Evolutionary conservation across 2,113 vertebrate species (phyloP).

Genomic region (Tetrao urogallus): DNA sequence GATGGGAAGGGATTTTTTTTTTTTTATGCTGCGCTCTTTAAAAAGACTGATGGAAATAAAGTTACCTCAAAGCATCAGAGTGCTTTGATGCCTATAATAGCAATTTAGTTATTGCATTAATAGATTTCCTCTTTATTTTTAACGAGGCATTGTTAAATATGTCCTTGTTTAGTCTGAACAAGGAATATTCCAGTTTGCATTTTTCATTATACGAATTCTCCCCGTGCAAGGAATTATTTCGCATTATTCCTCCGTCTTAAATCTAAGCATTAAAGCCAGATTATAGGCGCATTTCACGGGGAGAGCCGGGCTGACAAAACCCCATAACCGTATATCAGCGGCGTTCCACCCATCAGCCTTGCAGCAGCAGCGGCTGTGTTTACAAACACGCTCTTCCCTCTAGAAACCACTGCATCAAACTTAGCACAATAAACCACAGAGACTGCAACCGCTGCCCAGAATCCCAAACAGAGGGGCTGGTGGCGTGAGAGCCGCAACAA

Average conservation of each 20-base stretch:
- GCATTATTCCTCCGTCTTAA: not conserved
- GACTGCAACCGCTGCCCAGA: not conserved
- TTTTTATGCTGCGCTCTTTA: constrained; percentile 18
- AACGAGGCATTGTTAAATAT: constrained; percentile 19
- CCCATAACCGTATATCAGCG: not conserved
- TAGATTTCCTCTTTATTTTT: constrained; percentile 44
- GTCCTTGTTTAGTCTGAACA: constrained; percentile 1
- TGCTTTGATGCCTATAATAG: constrained; percentile 44
- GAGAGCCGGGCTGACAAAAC: not conserved
- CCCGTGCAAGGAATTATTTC: not conserved
- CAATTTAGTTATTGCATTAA: constrained; percentile 42
- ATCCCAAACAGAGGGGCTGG: not conserved
- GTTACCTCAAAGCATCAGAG: constrained; percentile 47
- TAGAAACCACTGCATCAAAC: not conserved
- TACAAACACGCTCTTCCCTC: not conserved
- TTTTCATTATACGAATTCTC: not conserved
- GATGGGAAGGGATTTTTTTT: not conserved
- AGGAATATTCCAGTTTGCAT: not conserved
- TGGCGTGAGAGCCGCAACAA: not conserved
- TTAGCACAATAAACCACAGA: not conserved
- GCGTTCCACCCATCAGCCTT: not conserved
- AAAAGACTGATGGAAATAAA: constrained; percentile 52
- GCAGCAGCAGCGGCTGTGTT: not conserved
- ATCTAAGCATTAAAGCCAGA: not conserved
- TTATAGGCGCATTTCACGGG: not conserved